phyloP scores from a whole-genome alignment of 2,113 vertebrate species.

The Symphodus melops region DNA sequence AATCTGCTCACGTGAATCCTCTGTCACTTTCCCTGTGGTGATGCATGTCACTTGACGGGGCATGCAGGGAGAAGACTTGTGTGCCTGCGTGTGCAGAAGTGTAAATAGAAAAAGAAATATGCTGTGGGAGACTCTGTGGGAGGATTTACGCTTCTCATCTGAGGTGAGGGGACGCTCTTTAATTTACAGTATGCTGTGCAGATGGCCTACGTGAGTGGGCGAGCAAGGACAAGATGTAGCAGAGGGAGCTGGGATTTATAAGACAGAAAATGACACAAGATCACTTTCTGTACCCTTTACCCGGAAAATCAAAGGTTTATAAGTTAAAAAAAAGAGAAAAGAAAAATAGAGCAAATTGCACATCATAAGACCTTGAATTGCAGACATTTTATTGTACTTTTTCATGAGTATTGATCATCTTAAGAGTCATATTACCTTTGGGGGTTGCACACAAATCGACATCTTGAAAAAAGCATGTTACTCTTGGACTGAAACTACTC shows the following conservation, averaged over 20 bases:
- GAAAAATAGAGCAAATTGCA: not conserved
- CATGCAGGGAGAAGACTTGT: not conserved
- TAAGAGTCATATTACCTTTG: not conserved
- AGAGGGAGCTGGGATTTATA: constrained; percentile 11
- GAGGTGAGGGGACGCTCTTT: constrained; percentile 43
- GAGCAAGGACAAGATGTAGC: constrained; percentile 33
- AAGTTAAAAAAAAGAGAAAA: not conserved
- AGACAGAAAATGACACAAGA: constrained; percentile 11
- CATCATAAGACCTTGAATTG: not conserved
- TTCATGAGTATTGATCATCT: not conserved
- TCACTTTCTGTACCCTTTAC: constrained; percentile 10
- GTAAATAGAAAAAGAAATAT: constrained; percentile 23
- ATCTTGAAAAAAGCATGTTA: not conserved
- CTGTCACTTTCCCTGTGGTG: constrained; percentile 13
- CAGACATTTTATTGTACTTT: no score
- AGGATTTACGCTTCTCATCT: constrained; percentile 54
- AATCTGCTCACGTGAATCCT: constrained; percentile 24
- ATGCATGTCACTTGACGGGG: constrained; percentile 31
- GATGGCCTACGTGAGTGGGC: constrained; percentile 50
- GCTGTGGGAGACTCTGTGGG: constrained; percentile 40
- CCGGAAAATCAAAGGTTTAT: not conserved
- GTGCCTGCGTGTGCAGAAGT: constrained; percentile 3
- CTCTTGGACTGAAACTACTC: no score
- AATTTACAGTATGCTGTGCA: constrained; percentile 56
- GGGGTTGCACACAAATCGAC: not conserved